Evolutionary conservation across 64 coral and sea anemone genomes (phyloP), one percentile per base, ranked within the genome.

Genomic region (Montipora efflorescens): DNA sequence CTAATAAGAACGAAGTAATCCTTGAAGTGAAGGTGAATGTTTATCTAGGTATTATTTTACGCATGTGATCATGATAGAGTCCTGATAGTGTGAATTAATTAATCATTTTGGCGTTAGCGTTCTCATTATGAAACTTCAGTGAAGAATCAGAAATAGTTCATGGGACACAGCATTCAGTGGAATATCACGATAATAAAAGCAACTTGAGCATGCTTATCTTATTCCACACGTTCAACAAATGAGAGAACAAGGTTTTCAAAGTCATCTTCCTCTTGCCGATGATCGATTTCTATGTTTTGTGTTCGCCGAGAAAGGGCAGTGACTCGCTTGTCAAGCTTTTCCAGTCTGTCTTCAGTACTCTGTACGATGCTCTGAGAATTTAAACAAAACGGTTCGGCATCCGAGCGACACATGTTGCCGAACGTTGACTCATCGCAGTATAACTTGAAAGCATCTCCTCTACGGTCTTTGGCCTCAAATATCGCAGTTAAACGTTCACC

Each of bases 371-470:
- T 70, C 67, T 84, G 13, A 48, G 82, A 84, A 70, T 84, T 84
- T 21, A 84, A 84, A 84, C 82, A 84, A 28, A 48, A 48, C 0
- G 82, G 82, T 43, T 84, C 82, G 3, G 82, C 82, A 5, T 84
- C 82, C 8, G 82, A 84, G 16, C 16, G 36, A 18, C 82, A 84
- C 82, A 84, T 84, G 82, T 84, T 84, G 5, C 5, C 15, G 9
- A 69, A 84, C 15, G 43, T 70, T 16, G 62, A 13, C 6, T 84
- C 82, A 46, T 84, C 82, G 15, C 82, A 69, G 46, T 69, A 84
- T 22, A 84, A 13, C 82, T 82, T 82, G 11, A 62, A 82, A 14
- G 44, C 57, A 23, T 11, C n/a, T 15, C 55, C 6, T 55, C 44
- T 82, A 62, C 36, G 21, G 55, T 7, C 13, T 36, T 64, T 43